Conservation (phyloP, 2,888 invertebrate species). For the Caenorhabditis auriculariae region DNA sequence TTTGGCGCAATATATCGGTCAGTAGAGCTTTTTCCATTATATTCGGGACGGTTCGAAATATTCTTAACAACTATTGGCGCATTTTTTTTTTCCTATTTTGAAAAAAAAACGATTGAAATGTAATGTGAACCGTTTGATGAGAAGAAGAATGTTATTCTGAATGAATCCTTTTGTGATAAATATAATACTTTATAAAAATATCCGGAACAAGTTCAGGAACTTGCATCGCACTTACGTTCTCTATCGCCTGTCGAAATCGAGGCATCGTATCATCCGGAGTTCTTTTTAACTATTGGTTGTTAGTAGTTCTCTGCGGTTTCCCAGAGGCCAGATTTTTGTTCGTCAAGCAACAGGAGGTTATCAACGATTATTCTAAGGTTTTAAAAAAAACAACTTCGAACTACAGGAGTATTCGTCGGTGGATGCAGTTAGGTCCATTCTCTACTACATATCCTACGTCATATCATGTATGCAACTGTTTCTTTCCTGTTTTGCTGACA, state of each 20-base stretch:
- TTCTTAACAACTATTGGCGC: too few species aligned
- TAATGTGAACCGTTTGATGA: too few species aligned
- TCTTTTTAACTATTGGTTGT: slow-evolving; percentile 54
- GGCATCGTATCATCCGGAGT: slow-evolving; percentile 61
- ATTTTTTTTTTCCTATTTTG: too few species aligned
- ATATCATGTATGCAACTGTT: slow-evolving; percentile 45
- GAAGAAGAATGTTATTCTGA: too few species aligned
- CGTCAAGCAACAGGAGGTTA: neutral
- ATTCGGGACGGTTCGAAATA: neutral
- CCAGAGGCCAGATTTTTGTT: slow-evolving; percentile 25
- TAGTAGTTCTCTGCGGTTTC: slow-evolving; percentile 36
- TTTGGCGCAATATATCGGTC: slow-evolving; percentile 37
- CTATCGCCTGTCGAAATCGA: slow-evolving; percentile 52
- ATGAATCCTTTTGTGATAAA: too few species aligned
- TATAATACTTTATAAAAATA: too few species aligned
- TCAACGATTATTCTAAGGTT: neutral
- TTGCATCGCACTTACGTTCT: slow-evolving; percentile 45
- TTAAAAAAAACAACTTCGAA: neutral
- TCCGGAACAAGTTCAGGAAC: too few species aligned
- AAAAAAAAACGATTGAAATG: too few species aligned
- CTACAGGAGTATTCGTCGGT: slow-evolving; percentile 14
- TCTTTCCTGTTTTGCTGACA: slow-evolving; percentile 57
- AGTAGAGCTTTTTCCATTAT: neutral
- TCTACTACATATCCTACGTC: slow-evolving; percentile 37
- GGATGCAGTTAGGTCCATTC: slow-evolving; percentile 12